Evolutionary conservation across 2,797 vertebrate genomes (phyloP).

Genomic region (Mionectes olivaceus): DNA sequence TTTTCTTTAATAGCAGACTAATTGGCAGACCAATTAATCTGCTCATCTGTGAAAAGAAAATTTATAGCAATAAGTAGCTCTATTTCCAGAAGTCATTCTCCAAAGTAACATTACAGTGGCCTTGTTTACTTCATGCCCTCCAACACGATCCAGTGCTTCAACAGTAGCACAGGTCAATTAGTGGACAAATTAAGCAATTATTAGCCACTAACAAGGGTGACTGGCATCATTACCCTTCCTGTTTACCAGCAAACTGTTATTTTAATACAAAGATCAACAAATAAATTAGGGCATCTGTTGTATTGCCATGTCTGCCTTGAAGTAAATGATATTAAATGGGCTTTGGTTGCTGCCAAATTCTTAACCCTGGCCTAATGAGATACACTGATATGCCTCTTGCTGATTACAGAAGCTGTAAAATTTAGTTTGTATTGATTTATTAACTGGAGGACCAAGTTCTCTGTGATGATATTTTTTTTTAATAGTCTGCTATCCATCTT

Average conservation of each 20-base stretch:
- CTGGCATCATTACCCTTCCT: slow-evolving; percentile 86
- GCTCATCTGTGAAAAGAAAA: slow-evolving; percentile 84
- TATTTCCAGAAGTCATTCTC: slow-evolving; percentile 83
- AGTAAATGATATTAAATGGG: slow-evolving; percentile 80
- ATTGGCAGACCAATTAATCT: slow-evolving; percentile 85
- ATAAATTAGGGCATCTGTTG: slow-evolving; percentile 85
- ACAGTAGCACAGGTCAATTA: slow-evolving; percentile 83
- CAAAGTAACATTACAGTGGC: slow-evolving; percentile 76
- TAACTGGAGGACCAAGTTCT: slow-evolving; percentile 49
- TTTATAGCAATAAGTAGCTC: slow-evolving; percentile 79
- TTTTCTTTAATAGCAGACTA: slow-evolving; percentile 80
- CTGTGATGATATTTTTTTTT: not conserved
- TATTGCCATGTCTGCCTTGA: slow-evolving; percentile 67
- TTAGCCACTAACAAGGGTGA: slow-evolving; percentile 84
- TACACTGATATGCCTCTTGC: slow-evolving; percentile 66
- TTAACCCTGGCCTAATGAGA: slow-evolving; percentile 69
- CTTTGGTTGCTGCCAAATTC: slow-evolving; percentile 68
- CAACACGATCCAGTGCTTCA: slow-evolving; percentile 78
- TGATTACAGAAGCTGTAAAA: slow-evolving; percentile 72
- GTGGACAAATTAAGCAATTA: slow-evolving; percentile 87
- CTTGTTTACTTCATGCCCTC: slow-evolving; percentile 78
- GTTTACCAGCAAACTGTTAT: slow-evolving; percentile 83
- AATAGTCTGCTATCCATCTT: not conserved
- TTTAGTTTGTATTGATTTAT: slow-evolving; percentile 70
- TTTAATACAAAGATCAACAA: slow-evolving; percentile 82